phyloP scores from a whole-genome alignment of 2,113 vertebrate species.

The Anas platyrhynchos region DNA sequence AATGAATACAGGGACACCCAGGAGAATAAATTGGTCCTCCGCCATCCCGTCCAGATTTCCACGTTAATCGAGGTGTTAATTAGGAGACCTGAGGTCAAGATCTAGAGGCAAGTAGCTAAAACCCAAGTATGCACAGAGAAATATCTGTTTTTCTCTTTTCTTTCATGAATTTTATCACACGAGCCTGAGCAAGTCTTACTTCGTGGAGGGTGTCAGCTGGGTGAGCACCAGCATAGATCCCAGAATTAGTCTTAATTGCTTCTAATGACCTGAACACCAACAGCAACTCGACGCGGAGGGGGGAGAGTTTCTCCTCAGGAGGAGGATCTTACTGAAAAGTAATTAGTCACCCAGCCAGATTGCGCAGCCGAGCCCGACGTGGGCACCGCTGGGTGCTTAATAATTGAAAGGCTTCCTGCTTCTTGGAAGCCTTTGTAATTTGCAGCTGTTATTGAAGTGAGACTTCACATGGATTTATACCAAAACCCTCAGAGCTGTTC shows the following conservation, averaged over 20 bases:
- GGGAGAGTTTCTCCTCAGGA: neutral
- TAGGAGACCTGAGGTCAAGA: neutral
- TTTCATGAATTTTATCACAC: fast-evolving
- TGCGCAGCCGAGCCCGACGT: fast-evolving
- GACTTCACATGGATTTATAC: neutral
- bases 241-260: neutral
- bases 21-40: neutral
- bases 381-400: neutral
- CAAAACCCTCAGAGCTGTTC: neutral
- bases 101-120: neutral
- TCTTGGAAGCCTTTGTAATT: neutral
- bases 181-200: neutral
- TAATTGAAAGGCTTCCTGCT: neutral
- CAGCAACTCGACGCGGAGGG: neutral
- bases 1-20: neutral
- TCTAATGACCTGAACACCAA: neutral
- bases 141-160: neutral
- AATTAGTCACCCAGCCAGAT: neutral
- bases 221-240: neutral
- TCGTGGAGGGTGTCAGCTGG: fast-evolving
- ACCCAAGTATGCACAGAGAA: fast-evolving
- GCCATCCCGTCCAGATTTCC: neutral
- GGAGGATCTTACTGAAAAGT: neutral
- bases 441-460: neutral
- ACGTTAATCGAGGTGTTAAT: neutral